phyloP scores from a whole-genome alignment of 2,797 vertebrate genomes.

The Sarcophilus harrisii region DNA sequence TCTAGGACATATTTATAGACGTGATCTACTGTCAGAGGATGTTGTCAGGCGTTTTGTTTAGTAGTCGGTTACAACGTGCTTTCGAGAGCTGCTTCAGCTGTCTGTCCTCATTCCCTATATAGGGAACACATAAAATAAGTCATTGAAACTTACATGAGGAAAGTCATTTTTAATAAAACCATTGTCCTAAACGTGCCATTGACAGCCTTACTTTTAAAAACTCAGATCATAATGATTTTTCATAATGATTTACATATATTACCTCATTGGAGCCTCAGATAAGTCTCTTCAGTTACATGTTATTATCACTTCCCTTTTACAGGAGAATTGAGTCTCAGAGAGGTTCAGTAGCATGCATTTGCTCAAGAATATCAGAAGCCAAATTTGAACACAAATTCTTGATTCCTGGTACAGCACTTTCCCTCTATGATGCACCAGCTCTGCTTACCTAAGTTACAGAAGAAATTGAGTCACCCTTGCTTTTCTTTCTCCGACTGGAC shows the following conservation, averaged over 20 bases:
- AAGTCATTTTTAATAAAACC: conserved; percentile 59
- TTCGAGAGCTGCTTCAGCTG: conserved; percentile 26
- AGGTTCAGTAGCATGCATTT: not conserved
- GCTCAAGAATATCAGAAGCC: not conserved
- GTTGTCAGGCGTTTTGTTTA: not conserved
- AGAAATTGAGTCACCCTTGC: conserved; percentile 51
- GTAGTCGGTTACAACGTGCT: not conserved
- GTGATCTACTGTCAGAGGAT: not conserved
- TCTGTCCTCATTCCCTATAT: conserved; percentile 64
- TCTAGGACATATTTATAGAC: not conserved
- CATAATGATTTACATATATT: not conserved
- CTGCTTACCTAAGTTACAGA: not conserved
- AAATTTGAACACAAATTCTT: not conserved
- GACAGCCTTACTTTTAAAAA: conserved; percentile 56
- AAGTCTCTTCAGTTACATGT: not conserved
- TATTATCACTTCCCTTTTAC: not conserved
- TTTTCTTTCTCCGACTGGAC: conserved; percentile 51
- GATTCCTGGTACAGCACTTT: not conserved
- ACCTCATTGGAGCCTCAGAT: not conserved
- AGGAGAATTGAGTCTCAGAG: not conserved
- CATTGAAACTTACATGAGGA: not conserved
- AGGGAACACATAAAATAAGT: conserved; percentile 31
- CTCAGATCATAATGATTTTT: conserved; percentile 41
- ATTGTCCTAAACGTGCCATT: conserved; percentile 60
- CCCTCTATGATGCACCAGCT: not conserved